Base-by-base conservation (phyloP, 2,113 vertebrate species). In the Dolichallabes microphthalmus region DNA sequence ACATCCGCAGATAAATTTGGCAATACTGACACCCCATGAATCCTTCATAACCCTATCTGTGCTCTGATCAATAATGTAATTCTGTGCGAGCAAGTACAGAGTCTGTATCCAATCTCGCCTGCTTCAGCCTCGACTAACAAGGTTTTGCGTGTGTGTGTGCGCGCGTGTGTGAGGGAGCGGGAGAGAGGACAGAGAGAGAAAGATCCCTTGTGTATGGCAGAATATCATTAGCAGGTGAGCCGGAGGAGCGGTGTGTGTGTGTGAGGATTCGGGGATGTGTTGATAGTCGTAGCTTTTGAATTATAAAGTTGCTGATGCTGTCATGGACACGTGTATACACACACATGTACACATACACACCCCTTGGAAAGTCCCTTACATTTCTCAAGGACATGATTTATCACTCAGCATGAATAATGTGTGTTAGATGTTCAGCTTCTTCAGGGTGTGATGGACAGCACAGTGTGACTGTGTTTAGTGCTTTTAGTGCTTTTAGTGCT, bases 21-120 rank as follows among this genome's bases (percentile, higher is more conserved):
- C 71, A 45, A 69, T 58, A 79, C 61, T 22, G 50, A 63, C 55
- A 76, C 55, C 32, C 57, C 87, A n/a, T 88, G 80, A 76, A 66
- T 88, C 55, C 58, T 81, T 85, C 80, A 82, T 87, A 74, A 87
- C 79, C 52, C 45, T 52, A 50, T 82, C 39, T 82, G 75, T 80
- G 66, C 45, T 83, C 13, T 82, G 86, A 85, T 87, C 88, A 89
- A 87, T 87, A 83, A 85, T 74, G 83, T 55, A 84, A 83, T 80
- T 87, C 75, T 73, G n/a, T 68, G 39, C 20, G 77, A 61, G 32
- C 45, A 35, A 55, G 85, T 85, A 66, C 77, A 76, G 68, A 74
- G 57, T 79, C 79, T 86, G 82, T 73, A 79, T 83, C 68, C 85
- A 83, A 88, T 82, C 85, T 85, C 52, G 82, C 82, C 83, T 82